Conservation (phyloP, 2,797 vertebrate genomes). For the Percopsis omiscomaycus region DNA sequence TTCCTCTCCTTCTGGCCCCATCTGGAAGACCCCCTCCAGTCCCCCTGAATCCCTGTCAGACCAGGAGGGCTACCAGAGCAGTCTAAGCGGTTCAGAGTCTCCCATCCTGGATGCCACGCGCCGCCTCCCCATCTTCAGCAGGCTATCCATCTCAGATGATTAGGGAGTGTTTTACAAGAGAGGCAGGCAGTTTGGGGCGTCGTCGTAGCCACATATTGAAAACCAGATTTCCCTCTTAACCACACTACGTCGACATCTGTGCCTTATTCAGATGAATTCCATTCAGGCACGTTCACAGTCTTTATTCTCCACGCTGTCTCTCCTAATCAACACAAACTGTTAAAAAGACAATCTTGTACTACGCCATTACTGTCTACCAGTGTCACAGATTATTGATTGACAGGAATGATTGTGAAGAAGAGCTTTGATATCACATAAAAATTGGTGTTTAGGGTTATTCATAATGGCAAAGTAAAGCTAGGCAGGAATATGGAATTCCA, state of each 20-base stretch:
- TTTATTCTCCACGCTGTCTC: neutral
- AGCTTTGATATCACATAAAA: conserved; percentile 14
- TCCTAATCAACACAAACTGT: conserved; percentile 16
- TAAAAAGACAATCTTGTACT: conserved; percentile 9
- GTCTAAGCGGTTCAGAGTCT: conserved; percentile 86
- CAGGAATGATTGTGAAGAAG: conserved; percentile 8
- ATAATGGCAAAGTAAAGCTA: too few relatives aligned
- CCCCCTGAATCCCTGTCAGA: conserved; percentile 86
- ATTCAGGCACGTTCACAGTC: too few relatives aligned
- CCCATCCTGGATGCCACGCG: conserved; percentile 84
- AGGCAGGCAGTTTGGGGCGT: conserved; percentile 34
- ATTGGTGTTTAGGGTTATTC: too few relatives aligned
- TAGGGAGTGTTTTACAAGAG: conserved; percentile 62
- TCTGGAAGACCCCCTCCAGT: conserved; percentile 80
- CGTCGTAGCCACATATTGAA: conserved; percentile 43
- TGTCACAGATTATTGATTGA: conserved; percentile 17
- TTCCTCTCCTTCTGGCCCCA: conserved; percentile 73
- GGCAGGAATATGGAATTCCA: too few relatives aligned
- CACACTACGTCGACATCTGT: too few relatives aligned
- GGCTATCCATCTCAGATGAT: conserved; percentile 88
- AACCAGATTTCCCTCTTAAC: conserved; percentile 12
- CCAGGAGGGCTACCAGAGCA: conserved; percentile 88
- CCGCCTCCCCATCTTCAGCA: conserved; percentile 92
- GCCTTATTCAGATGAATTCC: too few relatives aligned
- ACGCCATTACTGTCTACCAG: neutral